These are phyloP conservation scores for Morbakka virulenta DNA, from an alignment of 30 jellyfish, hydroid and myxozoan genomes.

Conservation along the genomic window DNA sequence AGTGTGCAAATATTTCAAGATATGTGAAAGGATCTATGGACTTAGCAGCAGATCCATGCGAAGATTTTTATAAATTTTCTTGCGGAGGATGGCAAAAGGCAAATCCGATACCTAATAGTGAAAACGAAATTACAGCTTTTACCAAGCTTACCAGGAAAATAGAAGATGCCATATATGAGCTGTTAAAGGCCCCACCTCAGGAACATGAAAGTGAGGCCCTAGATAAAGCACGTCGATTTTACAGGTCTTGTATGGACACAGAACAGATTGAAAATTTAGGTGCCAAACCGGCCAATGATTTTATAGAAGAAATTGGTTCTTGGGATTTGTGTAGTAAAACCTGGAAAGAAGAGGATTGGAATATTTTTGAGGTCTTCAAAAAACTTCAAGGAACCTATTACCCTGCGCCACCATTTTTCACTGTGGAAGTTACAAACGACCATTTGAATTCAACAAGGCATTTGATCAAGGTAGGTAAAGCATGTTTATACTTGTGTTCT, in stretches of 20 bases:
- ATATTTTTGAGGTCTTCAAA: slow-evolving; percentile 53
- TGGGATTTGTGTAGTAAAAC: slow-evolving; percentile 75
- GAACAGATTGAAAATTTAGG: slow-evolving; percentile 60
- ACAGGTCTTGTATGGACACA: slow-evolving; percentile 79
- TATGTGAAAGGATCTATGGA: slow-evolving; percentile 64
- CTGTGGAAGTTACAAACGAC: slow-evolving; percentile 95
- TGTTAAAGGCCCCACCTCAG: slow-evolving; percentile 67
- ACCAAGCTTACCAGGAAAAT: slow-evolving; percentile 82
- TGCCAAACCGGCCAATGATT: slow-evolving; percentile 83
- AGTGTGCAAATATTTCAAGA: slow-evolving; percentile 66
- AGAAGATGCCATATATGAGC: slow-evolving; percentile 67
- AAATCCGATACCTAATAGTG: slow-evolving; percentile 82
- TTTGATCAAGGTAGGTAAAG: slow-evolving; percentile 67
- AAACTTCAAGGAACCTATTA: slow-evolving; percentile 69
- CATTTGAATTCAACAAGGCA: slow-evolving; percentile 92
- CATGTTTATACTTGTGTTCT: too few relatives aligned
- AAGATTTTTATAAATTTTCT: slow-evolving; percentile 83
- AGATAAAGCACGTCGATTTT: slow-evolving; percentile 73
- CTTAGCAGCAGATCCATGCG: slow-evolving; percentile 76
- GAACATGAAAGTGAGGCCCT: slow-evolving; percentile 86
- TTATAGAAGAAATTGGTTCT: slow-evolving; percentile 66
- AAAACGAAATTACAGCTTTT: slow-evolving; percentile 91
- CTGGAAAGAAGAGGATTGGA: slow-evolving; percentile 71
- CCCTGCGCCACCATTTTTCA: slow-evolving; percentile 97
- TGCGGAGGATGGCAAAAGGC: slow-evolving; percentile 95